These are phyloP conservation scores for Candidula unifasciata DNA, from an alignment of 2,888 invertebrate genomes.

Conservation along the genomic window DNA sequence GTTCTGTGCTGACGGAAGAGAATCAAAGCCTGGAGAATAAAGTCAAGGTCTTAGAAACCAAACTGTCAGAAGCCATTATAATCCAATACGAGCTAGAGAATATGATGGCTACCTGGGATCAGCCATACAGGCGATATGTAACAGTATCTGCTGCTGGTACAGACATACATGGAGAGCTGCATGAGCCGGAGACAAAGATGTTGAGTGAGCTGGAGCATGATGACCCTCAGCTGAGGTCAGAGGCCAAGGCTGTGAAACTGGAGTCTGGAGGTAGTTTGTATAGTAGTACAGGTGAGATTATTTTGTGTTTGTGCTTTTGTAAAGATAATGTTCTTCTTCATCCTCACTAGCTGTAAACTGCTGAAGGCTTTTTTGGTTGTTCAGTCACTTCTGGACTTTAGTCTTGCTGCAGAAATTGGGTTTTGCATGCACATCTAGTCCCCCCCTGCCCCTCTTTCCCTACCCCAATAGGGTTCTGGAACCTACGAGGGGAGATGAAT, in stretches of 20 bases:
- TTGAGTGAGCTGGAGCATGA: conserved; percentile 73
- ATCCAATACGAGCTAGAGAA: conserved; percentile 61
- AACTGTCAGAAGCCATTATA: conserved; percentile 54
- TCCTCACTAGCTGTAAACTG: too few species aligned
- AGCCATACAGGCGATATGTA: conserved; percentile 53
- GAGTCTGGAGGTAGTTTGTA: conserved; percentile 76
- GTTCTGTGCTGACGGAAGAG: conserved; percentile 68
- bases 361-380: too few species aligned
- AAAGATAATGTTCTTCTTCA: too few species aligned
- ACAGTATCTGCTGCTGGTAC: background rate
- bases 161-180: conserved; percentile 54
- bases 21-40: conserved; percentile 70
- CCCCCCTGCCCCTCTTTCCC: too few species aligned
- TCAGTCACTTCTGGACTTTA: too few species aligned
- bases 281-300: conserved; percentile 62
- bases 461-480: too few species aligned
- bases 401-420: too few species aligned
- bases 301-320: background rate
- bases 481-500: too few species aligned
- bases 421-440: too few species aligned
- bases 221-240: conserved; percentile 67
- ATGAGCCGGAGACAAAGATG: conserved; percentile 53
- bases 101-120: conserved; percentile 62
- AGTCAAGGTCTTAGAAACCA: conserved; percentile 56
- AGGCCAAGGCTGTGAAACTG: conserved; percentile 72